Conservation (phyloP, 2,888 invertebrate species). For the Sminthurides aquaticus region DNA sequence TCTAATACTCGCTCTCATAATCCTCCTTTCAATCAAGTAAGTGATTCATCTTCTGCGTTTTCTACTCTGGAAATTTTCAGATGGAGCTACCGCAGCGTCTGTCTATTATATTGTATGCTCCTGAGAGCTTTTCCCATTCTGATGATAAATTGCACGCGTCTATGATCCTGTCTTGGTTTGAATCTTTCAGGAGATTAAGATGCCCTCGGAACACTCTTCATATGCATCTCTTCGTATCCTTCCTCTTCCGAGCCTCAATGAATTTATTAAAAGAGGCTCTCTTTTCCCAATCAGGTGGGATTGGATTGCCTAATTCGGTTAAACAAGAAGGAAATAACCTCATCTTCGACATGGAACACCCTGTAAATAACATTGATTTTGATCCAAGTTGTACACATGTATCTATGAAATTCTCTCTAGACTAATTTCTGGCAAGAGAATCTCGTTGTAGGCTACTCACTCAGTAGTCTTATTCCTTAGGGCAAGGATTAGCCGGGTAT, state of each 20-base stretch:
- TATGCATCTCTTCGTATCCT: conserved; percentile 62
- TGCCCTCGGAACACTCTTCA: conserved; percentile 63
- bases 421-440: background rate
- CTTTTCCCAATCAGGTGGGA: conserved; percentile 50
- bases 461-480: background rate
- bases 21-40: conserved; percentile 54
- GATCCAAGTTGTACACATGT: too few relatives aligned
- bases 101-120: background rate
- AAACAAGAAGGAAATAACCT: conserved; percentile 31
- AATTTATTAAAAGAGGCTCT: conserved; percentile 55
- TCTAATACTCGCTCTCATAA: conserved; percentile 51
- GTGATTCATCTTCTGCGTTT: conserved; percentile 40
- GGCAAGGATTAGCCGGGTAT: background rate
- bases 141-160: background rate
- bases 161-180: background rate
- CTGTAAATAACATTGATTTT: conserved; percentile 30
- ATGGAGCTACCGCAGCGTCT: background rate
- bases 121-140: background rate
- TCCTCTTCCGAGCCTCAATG: conserved; percentile 58
- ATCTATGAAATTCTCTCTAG: background rate
- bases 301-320: conserved; percentile 48
- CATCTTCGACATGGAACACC: conserved; percentile 27
- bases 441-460: background rate
- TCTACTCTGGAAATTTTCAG: too few relatives aligned
- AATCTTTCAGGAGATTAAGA: conserved; percentile 58